Evolutionary conservation across 2,113 vertebrate genomes (phyloP).

Genomic region (Probosciger aterrimus): DNA sequence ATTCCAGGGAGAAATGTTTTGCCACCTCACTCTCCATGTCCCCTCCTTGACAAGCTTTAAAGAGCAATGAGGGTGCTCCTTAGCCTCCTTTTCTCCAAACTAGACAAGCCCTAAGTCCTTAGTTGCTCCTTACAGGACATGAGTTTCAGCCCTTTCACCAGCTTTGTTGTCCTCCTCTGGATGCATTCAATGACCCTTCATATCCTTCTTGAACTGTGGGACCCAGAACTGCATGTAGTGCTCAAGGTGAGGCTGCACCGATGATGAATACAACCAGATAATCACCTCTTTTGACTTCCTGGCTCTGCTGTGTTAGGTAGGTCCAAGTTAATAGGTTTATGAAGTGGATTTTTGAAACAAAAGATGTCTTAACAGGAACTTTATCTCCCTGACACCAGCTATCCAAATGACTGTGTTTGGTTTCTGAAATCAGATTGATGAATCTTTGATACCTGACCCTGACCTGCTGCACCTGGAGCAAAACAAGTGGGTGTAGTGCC

Average conservation of each 20-base stretch:
- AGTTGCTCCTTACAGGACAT: not conserved
- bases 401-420: not conserved
- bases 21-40: not conserved
- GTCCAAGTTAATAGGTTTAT: not conserved
- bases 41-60: not conserved
- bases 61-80: not conserved
- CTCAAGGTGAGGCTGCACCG: not conserved
- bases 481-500: not conserved
- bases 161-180: not conserved
- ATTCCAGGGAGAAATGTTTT: not conserved
- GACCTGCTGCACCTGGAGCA: not conserved
- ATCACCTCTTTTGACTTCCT: not conserved
- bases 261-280: accelerated
- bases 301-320: not conserved
- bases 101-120: not conserved
- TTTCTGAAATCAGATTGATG: not conserved
- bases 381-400: not conserved
- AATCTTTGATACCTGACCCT: not conserved
- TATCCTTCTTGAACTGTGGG: not conserved
- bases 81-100: not conserved
- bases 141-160: not conserved
- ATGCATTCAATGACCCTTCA: not conserved
- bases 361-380: not conserved
- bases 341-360: not conserved
- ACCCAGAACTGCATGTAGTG: not conserved